Evolutionary conservation across 2,113 vertebrate species (phyloP).

Genomic region (Oryzias celebensis): DNA sequence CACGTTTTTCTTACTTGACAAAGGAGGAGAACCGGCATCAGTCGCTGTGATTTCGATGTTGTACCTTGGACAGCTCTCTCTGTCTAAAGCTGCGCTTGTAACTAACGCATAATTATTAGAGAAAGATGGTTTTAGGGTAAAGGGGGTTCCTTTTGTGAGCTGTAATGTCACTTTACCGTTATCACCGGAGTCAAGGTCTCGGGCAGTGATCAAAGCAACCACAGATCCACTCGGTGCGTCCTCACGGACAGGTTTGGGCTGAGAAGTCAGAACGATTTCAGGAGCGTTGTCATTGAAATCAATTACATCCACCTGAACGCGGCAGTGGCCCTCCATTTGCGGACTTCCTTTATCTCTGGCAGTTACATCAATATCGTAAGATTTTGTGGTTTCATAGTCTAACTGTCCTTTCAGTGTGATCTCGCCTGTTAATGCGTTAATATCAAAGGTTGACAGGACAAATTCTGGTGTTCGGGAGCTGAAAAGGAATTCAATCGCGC

Average conservation of each 20-base stretch:
- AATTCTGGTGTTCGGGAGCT: constrained; percentile 44
- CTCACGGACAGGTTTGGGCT: constrained; percentile 66
- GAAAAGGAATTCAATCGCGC: constrained; percentile 65
- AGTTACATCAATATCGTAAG: constrained; percentile 78
- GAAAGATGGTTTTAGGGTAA: constrained; percentile 79
- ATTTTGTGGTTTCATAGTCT: constrained; percentile 79
- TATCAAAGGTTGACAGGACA: constrained; percentile 61
- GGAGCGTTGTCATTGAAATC: constrained; percentile 84
- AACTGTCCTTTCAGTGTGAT: constrained; percentile 73
- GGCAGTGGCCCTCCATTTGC: constrained; percentile 78
- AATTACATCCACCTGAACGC: constrained; percentile 75
- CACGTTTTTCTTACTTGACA: constrained; percentile 75
- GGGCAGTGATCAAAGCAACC: constrained; percentile 64
- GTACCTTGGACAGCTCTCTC: constrained; percentile 77
- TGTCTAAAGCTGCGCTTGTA: constrained; percentile 77
- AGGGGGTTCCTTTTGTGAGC: constrained; percentile 77
- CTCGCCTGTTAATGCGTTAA: constrained; percentile 78
- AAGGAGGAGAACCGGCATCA: constrained; percentile 81
- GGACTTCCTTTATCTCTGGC: constrained; percentile 84
- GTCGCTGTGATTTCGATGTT: constrained; percentile 77
- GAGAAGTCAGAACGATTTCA: constrained; percentile 77
- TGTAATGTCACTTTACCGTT: constrained; percentile 71
- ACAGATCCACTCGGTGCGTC: constrained; percentile 68
- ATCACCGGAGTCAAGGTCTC: constrained; percentile 66
- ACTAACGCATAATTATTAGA: constrained; percentile 90